Evolutionary conservation across 2,797 vertebrate genomes (phyloP), one percentile per base, ranked within the genome.

Genomic region (Erpetoichthys calabaricus): DNA sequence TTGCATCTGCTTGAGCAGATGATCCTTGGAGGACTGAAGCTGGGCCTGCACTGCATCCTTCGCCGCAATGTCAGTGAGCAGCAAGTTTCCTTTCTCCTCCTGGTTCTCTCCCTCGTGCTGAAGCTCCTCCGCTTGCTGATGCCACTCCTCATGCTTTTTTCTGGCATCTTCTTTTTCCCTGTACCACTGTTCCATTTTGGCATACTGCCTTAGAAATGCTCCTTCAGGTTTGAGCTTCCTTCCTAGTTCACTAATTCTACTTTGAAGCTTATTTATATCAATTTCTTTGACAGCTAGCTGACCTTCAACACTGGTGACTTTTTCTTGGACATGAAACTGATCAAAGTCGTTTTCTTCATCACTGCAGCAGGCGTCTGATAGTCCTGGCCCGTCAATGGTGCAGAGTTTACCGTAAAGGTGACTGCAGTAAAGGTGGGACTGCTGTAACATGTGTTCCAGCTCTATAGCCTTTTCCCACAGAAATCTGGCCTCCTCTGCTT

Each of bases 81-180:
- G 7, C 47, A 58, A 60, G 51, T 43, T 8, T 42, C 49, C 55
- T 57, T 63, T 63, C 64, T 57, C 61, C 61, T 66, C 54, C 42
- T 60, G 58, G 43, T 64, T 58, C 63, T 63, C 69, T 62, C 55
- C 74, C 49, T 66, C 42, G 59, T 67, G 67, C 67, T 63, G 60
- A 42, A 57, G 59, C 68, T 68, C 60, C 49, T 68, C 60, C 56
- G 55, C 59, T 60, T 5, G 42, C 0, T 1, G 4, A 1, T 51
- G 62, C 59, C 59, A 41, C 44, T 59, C 51, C 44, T 56, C 44
- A 5, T 54, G 47, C 4, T 0, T 1, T 4, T 61, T 55, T 56
- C 59, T 62, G 10, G 54, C n/a, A 7, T 53, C 8, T 10, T 3
- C 0, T 2, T 42, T 65, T 63, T 55, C 59, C 45, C 58, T 62